Evolutionary conservation across 2,113 vertebrate genomes (phyloP).

Genomic region (Camelus bactrianus): DNA sequence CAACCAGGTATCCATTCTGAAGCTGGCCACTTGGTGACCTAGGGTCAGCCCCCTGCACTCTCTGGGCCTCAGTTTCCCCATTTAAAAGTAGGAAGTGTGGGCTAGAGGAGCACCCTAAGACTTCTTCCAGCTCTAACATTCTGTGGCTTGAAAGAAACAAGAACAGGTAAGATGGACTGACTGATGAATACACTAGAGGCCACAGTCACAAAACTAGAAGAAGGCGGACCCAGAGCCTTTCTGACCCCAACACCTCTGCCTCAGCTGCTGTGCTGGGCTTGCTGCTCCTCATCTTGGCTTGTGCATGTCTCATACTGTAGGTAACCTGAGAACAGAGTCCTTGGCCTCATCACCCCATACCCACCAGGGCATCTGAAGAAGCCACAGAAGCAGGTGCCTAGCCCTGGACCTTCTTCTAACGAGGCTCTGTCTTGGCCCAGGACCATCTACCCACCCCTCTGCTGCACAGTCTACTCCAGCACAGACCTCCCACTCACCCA

Average conservation of each 20-base stretch:
- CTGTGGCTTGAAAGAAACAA: not conserved
- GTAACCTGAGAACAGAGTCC: not conserved
- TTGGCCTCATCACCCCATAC: not conserved
- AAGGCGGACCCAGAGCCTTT: not conserved
- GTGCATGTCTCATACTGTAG: not conserved
- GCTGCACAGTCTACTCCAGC: conserved; percentile 53
- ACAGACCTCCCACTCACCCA: conserved; percentile 54
- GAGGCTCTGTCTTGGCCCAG: not conserved
- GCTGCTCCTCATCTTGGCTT: not conserved
- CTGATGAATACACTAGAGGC: not conserved
- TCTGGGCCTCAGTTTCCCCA: not conserved
- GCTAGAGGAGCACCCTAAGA: not conserved
- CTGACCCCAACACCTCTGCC: not conserved
- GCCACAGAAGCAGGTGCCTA: not conserved
- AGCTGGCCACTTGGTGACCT: not conserved
- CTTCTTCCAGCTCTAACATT: not conserved
- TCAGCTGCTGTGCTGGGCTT: not conserved
- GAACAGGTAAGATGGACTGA: not conserved
- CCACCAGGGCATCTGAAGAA: not conserved
- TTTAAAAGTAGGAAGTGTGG: not conserved
- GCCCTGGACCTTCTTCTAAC: not conserved
- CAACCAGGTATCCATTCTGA: not conserved
- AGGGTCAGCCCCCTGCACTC: not conserved
- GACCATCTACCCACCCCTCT: not conserved
- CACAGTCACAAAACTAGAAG: not conserved